Percentiles rank a stretch among this genome's conserved stretches.
phyloP scores from a whole-genome alignment of 2,888 invertebrate genomes.

The Amorpha juglandis region DNA sequence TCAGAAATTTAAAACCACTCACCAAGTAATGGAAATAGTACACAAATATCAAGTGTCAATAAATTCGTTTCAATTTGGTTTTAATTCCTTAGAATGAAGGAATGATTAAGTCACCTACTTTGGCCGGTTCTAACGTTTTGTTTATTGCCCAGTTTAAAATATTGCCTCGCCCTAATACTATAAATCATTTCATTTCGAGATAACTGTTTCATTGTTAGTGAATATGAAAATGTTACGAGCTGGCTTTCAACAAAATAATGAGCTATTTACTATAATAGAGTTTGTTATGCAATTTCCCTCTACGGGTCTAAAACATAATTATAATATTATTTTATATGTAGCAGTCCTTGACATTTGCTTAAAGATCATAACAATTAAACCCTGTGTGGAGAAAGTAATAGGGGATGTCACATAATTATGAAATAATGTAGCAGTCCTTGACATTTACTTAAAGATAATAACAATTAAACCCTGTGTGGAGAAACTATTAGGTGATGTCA shows the following conservation, averaged over 20 bases:
- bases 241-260: constrained; percentile 10
- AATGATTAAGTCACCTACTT: constrained; percentile 69
- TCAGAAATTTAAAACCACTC: constrained; percentile 33
- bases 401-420: too few species aligned
- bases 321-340: too few species aligned
- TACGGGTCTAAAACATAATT: too few species aligned
- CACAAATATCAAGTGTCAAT: constrained; percentile 55
- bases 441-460: too few species aligned
- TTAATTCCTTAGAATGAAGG: constrained; percentile 59
- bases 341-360: too few species aligned
- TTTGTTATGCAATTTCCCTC: not conserved
- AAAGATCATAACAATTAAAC: too few species aligned
- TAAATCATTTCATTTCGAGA: constrained; percentile 66
- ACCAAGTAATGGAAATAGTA: constrained; percentile 41
- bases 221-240: constrained; percentile 35
- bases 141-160: constrained; percentile 65
- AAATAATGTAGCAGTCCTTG: too few species aligned
- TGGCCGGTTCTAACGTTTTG: constrained; percentile 55
- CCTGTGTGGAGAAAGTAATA: too few species aligned
- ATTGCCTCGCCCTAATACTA: constrained; percentile 54
- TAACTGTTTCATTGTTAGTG: constrained; percentile 58
- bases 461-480: too few species aligned
- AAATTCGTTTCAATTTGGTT: constrained; percentile 63
- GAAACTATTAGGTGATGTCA: too few species aligned
- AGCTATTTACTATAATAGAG: not conserved